phyloP scores from a whole-genome alignment of 1,140 invertebrate species.

The Neodiprion lecontei region DNA sequence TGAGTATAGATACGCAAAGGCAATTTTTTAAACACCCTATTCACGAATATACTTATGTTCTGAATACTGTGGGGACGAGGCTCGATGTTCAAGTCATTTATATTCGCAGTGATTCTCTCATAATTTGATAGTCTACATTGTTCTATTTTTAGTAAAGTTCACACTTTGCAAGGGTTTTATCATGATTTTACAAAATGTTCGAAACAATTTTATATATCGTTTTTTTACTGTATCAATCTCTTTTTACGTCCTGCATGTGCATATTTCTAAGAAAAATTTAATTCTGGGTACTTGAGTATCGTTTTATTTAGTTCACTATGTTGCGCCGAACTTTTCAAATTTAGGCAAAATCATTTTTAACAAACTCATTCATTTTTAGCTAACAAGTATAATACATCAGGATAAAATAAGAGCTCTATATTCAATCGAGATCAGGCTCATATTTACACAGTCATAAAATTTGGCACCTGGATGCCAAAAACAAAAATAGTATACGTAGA shows the following conservation, averaged over 20 bases:
- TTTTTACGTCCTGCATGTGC: background rate
- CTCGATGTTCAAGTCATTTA: background rate
- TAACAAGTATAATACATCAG: too few relatives aligned
- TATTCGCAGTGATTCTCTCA: constrained; percentile 16
- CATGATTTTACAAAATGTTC: background rate
- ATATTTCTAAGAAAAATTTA: background rate
- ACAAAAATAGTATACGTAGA: too few relatives aligned
- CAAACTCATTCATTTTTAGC: too few relatives aligned
- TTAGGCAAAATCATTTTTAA: background rate
- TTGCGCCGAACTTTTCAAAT: background rate
- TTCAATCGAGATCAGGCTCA: background rate
- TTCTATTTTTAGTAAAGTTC: background rate
- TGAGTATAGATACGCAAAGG: constrained; percentile 40
- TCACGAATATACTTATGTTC: background rate
- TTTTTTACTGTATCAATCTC: background rate
- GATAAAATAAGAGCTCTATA: too few relatives aligned
- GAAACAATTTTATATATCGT: background rate
- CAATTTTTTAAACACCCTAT: constrained; percentile 2
- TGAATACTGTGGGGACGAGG: background rate
- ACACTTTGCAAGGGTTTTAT: background rate
- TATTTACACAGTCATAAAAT: background rate
- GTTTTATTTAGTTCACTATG: too few relatives aligned
- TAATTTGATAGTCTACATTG: constrained; percentile 14
- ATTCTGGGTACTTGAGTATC: background rate
- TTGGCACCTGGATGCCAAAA: background rate